phyloP scores from a whole-genome alignment of 2,888 invertebrate species.

The Agrotis exclamationis region DNA sequence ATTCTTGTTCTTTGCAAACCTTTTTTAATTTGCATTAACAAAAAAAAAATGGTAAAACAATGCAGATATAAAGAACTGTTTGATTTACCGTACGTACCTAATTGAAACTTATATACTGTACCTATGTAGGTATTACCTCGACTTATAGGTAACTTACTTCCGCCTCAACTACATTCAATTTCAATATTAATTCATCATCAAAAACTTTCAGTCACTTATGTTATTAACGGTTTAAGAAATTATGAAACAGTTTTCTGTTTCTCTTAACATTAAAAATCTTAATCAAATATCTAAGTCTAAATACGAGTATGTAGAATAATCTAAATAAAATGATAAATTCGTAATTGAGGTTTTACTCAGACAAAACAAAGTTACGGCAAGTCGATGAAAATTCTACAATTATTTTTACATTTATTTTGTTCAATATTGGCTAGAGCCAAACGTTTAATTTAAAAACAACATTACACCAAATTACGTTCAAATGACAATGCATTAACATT shows the following conservation, averaged over 20 bases:
- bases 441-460: not conserved
- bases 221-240: constrained; percentile 1
- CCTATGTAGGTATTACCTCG: not conserved
- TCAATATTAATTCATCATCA: constrained; percentile 1
- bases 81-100: not conserved
- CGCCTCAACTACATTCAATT: not conserved
- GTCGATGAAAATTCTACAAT: not conserved
- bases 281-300: constrained; percentile 20
- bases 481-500: constrained; percentile 21
- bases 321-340: constrained; percentile 31
- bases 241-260: constrained; percentile 4
- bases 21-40: not conserved
- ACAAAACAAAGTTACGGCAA: not conserved
- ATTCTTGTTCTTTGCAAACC: not conserved
- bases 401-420: not conserved
- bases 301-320: constrained; percentile 1
- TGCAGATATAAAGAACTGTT: not conserved
- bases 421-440: not conserved
- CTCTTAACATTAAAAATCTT: constrained; percentile 1
- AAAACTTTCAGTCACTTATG: constrained; percentile 23
- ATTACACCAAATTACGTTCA: constrained; percentile 6
- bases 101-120: constrained; percentile 1
- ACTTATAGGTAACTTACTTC: not conserved
- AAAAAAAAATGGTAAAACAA: not conserved
- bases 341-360: constrained; percentile 31